A percentile compares a stretch with the other conserved stretches of the same genome.
Conservation (phyloP, 1,140 invertebrate genomes). For the Hestina assimilis region DNA sequence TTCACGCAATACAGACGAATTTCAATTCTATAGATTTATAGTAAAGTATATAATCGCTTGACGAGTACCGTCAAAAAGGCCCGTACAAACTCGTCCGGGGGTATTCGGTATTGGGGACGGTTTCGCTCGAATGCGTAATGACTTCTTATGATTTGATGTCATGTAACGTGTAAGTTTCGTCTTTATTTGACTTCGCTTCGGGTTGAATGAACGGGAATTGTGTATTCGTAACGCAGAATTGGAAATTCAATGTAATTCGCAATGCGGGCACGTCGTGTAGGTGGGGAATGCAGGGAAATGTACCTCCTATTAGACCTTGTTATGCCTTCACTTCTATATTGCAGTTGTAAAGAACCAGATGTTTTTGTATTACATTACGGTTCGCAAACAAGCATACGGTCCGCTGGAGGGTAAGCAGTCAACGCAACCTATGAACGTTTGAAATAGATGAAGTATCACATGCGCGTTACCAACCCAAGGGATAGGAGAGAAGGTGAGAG, state of each 20-base stretch:
- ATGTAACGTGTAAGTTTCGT: slow-evolving; percentile 47
- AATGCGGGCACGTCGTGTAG: slow-evolving; percentile 35
- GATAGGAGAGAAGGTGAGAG: no score
- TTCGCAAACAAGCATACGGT: no score
- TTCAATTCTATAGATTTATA: slow-evolving; percentile 11
- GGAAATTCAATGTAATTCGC: slow-evolving; percentile 30
- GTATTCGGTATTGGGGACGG: slow-evolving; percentile 36
- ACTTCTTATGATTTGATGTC: slow-evolving; percentile 58
- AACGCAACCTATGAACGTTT: no score
- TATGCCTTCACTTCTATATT: neutral
- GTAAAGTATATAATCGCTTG: slow-evolving; percentile 27
- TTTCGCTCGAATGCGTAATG: slow-evolving; percentile 45
- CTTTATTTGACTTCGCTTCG: slow-evolving; percentile 45
- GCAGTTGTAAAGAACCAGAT: neutral
- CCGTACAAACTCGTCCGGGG: slow-evolving; percentile 35
- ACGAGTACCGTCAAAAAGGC: slow-evolving; percentile 17
- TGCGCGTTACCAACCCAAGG: no score
- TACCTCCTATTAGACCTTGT: slow-evolving; percentile 1
- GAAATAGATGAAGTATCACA: no score
- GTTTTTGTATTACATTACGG: no score
- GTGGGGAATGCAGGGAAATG: neutral
- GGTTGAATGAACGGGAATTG: slow-evolving; percentile 35
- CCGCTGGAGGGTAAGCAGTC: no score
- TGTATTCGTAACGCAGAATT: slow-evolving; percentile 31
- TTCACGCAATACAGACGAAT: slow-evolving; percentile 13